Conservation (phyloP, 2,888 invertebrate genomes). For the Phaonia tiefii region DNA sequence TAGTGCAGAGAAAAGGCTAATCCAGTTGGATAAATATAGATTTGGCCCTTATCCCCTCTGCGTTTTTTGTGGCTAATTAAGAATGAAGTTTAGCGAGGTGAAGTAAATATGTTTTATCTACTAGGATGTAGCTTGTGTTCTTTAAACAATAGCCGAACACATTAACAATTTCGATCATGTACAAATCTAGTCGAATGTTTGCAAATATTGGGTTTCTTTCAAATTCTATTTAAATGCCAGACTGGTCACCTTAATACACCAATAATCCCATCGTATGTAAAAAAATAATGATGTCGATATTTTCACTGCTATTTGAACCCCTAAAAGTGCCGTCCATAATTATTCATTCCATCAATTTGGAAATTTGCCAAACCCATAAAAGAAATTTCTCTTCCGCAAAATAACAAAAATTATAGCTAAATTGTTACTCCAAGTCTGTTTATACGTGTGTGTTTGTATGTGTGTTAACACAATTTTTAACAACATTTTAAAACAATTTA, state of each 20-base stretch:
- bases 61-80: too few species aligned
- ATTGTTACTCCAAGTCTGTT: constrained; percentile 2
- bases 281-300: not conserved
- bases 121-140: too few species aligned
- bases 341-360: constrained; percentile 52
- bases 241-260: not conserved
- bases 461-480: constrained; percentile 41
- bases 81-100: too few species aligned
- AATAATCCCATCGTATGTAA: not conserved
- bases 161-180: too few species aligned
- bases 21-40: too few species aligned
- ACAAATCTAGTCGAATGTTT: too few species aligned
- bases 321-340: constrained; percentile 37
- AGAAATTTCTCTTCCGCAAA: constrained; percentile 61
- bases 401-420: constrained; percentile 51
- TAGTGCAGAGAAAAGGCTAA: too few species aligned
- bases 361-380: not conserved
- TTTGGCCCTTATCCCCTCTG: too few species aligned
- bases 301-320: not conserved
- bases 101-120: too few species aligned
- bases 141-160: too few species aligned
- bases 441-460: not conserved
- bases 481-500: constrained; percentile 50
- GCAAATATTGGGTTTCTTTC: not conserved
- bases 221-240: not conserved